phyloP scores from a whole-genome alignment of 2,797 vertebrate species.

The Tapera naevia region DNA sequence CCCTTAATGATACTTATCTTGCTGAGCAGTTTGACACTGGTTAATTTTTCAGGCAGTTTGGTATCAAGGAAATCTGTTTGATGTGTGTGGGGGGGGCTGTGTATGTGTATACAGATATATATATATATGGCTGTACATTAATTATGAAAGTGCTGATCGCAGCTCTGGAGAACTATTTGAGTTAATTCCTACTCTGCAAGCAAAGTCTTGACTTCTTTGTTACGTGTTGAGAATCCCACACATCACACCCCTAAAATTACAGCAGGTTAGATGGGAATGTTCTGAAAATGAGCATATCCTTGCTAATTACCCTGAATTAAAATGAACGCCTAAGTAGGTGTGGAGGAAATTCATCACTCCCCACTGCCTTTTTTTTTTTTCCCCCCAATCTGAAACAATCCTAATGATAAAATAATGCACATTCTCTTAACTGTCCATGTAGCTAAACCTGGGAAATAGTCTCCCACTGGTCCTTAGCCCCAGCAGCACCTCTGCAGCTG shows the following conservation, averaged over 20 bases:
- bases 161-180: slow-evolving; percentile 34
- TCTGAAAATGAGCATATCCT: neutral
- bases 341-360: slow-evolving; percentile 7
- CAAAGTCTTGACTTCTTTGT: neutral
- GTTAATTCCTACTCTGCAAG: neutral
- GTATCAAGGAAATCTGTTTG: slow-evolving; percentile 44
- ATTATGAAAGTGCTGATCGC: slow-evolving; percentile 45
- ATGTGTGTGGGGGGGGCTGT: neutral
- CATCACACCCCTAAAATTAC: neutral
- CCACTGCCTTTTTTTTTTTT: neutral
- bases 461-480: neutral
- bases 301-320: neutral
- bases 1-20: slow-evolving; percentile 46
- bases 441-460: neutral
- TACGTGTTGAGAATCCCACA: neutral
- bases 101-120: slow-evolving; percentile 16
- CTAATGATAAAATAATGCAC: slow-evolving; percentile 1
- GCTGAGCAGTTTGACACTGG: slow-evolving; percentile 22
- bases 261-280: neutral
- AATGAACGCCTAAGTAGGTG: neutral
- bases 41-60: slow-evolving; percentile 58
- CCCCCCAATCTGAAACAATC: neutral
- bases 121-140: neutral
- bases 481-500: neutral
- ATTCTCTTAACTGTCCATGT: neutral